Conservation (phyloP, 2,797 vertebrate genomes). For the Catamblyrhynchus diadema region DNA sequence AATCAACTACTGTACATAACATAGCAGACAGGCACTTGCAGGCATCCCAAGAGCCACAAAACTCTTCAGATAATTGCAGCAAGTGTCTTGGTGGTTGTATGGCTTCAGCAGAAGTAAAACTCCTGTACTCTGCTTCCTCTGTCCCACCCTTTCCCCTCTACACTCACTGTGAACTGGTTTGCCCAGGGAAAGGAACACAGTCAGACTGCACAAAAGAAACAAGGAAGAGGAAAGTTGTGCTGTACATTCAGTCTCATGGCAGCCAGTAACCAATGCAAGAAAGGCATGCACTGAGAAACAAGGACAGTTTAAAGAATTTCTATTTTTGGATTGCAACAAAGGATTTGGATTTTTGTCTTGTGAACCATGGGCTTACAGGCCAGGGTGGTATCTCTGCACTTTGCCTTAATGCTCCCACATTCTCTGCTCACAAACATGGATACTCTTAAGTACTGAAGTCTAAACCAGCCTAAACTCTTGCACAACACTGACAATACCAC, state of each 20-base stretch:
- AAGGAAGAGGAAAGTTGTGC: not conserved
- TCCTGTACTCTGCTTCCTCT: not conserved
- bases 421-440: not conserved
- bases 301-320: not conserved
- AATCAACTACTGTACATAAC: constrained; percentile 58
- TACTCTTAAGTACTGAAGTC: not conserved
- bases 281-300: not conserved
- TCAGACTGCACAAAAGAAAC: not conserved
- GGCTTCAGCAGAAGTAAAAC: constrained; percentile 15
- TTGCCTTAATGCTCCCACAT: not conserved
- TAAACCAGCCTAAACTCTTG: not conserved
- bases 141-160: not conserved
- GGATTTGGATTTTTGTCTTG: not conserved
- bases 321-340: not conserved
- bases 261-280: not conserved
- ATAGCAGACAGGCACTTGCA: not conserved
- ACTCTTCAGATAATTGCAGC: not conserved
- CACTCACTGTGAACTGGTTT: not conserved
- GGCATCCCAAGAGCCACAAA: constrained; percentile 3
- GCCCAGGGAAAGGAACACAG: not conserved
- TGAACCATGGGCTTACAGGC: not conserved
- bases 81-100: constrained; percentile 20
- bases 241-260: not conserved
- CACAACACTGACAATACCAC: not conserved
- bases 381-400: not conserved